Conservation (phyloP, 2,113 vertebrate genomes). For the Chloroceryle aenea region DNA sequence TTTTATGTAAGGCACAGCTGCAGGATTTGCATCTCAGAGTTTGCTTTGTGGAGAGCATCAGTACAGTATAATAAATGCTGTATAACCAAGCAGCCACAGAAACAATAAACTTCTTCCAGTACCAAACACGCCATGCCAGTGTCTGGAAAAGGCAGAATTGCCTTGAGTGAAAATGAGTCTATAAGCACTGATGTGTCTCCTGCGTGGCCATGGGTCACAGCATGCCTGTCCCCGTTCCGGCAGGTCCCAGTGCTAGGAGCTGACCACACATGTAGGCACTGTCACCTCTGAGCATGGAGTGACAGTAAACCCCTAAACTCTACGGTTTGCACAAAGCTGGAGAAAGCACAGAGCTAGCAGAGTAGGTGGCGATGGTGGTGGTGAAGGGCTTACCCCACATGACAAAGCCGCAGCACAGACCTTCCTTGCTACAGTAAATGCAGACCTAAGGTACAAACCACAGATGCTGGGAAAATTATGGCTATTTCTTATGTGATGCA, state of each 20-base stretch:
- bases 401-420: not conserved
- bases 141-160: not conserved
- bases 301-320: not conserved
- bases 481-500: not conserved
- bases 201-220: not conserved
- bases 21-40: not conserved
- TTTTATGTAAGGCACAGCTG: not conserved
- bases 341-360: not conserved
- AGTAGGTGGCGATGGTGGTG: not conserved
- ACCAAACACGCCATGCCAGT: not conserved
- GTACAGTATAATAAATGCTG: not conserved
- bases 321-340: not conserved
- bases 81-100: not conserved
- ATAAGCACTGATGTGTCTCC: accelerated
- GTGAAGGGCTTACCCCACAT: not conserved
- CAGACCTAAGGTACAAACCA: not conserved
- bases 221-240: not conserved
- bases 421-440: not conserved
- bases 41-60: not conserved
- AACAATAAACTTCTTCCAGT: not conserved
- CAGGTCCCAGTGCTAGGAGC: not conserved
- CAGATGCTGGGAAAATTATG: not conserved
- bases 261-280: accelerated
- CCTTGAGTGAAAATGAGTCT: not conserved
- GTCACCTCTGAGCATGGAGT: accelerated